Evolutionary conservation across 2,888 invertebrate species (phyloP).

Genomic region (Neoitamus cyanurus): DNA sequence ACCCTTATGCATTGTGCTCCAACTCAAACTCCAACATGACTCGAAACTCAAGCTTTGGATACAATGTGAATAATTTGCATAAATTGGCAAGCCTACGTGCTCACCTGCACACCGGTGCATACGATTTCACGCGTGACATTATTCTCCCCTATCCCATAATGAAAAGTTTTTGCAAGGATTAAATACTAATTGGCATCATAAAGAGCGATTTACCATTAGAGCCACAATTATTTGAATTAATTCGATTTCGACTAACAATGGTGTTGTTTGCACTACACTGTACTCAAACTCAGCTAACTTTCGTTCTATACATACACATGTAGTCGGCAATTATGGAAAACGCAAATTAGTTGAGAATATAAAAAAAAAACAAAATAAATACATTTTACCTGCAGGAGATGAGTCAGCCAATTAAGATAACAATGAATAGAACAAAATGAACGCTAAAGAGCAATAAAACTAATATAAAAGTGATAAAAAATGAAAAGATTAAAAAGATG

Average conservation of each 20-base stretch:
- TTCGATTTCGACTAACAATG: constrained; percentile 17
- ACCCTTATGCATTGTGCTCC: background rate
- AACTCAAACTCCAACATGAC: background rate
- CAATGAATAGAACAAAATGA: background rate
- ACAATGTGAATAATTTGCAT: constrained; percentile 27
- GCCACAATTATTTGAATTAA: background rate
- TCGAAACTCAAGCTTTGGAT: background rate
- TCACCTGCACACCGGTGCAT: background rate
- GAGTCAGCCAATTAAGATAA: background rate
- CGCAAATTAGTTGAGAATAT: background rate
- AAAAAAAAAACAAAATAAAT: background rate
- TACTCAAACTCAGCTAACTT: background rate
- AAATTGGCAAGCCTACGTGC: background rate
- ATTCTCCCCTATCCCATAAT: background rate
- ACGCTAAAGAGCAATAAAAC: background rate
- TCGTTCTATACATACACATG: background rate
- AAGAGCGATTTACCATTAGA: background rate
- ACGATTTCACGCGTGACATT: constrained; percentile 13
- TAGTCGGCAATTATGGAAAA: background rate
- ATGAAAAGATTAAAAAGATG: constrained; percentile 21
- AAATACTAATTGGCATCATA: background rate
- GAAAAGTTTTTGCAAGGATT: background rate
- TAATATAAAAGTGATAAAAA: constrained; percentile 13
- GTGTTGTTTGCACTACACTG: background rate
- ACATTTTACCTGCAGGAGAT: background rate